phyloP scores from a whole-genome alignment of 2,113 vertebrate genomes.

The Rhinogobius similis region DNA sequence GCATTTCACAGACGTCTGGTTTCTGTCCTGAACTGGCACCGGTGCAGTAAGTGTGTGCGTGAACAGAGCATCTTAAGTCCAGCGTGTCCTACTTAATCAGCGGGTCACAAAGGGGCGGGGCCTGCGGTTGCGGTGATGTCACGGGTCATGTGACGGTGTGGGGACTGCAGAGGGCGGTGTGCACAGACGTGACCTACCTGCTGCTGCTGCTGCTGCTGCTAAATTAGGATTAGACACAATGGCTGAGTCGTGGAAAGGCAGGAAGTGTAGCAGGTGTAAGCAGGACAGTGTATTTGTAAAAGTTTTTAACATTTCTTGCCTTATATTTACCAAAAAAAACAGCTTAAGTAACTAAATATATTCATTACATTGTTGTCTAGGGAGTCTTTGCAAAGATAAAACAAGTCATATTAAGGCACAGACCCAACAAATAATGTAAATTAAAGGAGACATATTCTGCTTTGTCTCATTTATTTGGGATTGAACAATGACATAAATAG shows the following conservation, averaged over 20 bases:
- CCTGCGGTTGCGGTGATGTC: constrained; percentile 23
- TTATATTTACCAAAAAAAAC: too few species aligned
- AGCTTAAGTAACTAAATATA: too few species aligned
- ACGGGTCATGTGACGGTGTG: constrained; percentile 8
- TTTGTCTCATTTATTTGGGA: too few species aligned
- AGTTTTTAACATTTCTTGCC: too few species aligned
- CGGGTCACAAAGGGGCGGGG: constrained; percentile 51
- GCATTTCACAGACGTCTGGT: constrained; percentile 44
- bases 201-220: neutral
- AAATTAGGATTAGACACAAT: neutral
- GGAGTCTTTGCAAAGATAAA: too few species aligned
- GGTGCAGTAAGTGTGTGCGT: constrained; percentile 36
- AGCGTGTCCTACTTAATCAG: constrained; percentile 64
- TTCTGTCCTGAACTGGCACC: constrained; percentile 57
- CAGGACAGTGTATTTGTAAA: neutral
- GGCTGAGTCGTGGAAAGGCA: neutral
- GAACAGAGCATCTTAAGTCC: constrained; percentile 65
- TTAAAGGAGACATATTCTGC: too few species aligned
- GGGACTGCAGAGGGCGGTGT: constrained; percentile 17
- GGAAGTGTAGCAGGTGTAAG: neutral
- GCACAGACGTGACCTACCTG: constrained; percentile 8
- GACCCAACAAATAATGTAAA: too few species aligned
- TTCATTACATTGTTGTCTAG: too few species aligned
- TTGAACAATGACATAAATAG: too few species aligned
- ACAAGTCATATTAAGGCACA: too few species aligned